Evolutionary conservation across 1,140 invertebrate genomes (phyloP).

Genomic region (Caerostris extrusa): DNA sequence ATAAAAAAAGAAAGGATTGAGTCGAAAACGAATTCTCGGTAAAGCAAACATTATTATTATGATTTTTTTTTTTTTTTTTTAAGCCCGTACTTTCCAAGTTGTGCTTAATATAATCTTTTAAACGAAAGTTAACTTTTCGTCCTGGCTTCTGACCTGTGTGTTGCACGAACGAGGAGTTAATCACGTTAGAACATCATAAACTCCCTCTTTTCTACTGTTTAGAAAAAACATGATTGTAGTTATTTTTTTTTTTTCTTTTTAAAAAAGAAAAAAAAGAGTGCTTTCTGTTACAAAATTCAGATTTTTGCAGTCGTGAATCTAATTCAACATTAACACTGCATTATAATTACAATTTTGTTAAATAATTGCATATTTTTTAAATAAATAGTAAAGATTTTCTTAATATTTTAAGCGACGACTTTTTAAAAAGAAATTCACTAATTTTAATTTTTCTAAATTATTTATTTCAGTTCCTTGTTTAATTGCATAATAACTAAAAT

Average conservation of each 20-base stretch:
- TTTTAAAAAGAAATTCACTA: too few species aligned
- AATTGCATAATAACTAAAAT: too few species aligned
- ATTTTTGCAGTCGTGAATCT: too few species aligned
- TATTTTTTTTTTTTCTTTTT: background rate
- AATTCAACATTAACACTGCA: too few species aligned
- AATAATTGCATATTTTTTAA: too few species aligned
- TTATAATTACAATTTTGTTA: too few species aligned
- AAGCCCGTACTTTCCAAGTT: background rate
- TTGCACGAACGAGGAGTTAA: constrained; percentile 23
- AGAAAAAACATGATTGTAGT: background rate
- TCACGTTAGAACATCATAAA: constrained; percentile 58
- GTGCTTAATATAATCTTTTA: constrained; percentile 26
- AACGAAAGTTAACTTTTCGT: constrained; percentile 26
- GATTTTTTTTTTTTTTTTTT: background rate
- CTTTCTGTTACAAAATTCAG: too few species aligned
- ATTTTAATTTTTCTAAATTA: too few species aligned
- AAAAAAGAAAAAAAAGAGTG: too few species aligned
- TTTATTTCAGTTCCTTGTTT: too few species aligned
- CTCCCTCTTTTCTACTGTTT: background rate
- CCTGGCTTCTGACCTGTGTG: background rate
- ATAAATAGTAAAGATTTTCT: too few species aligned
- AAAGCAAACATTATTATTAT: background rate
- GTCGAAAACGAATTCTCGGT: constrained; percentile 25
- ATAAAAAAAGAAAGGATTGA: background rate
- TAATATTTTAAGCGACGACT: too few species aligned